Conservation (phyloP, 2,888 invertebrate species). For the Sceliomorpha sp. region DNA sequence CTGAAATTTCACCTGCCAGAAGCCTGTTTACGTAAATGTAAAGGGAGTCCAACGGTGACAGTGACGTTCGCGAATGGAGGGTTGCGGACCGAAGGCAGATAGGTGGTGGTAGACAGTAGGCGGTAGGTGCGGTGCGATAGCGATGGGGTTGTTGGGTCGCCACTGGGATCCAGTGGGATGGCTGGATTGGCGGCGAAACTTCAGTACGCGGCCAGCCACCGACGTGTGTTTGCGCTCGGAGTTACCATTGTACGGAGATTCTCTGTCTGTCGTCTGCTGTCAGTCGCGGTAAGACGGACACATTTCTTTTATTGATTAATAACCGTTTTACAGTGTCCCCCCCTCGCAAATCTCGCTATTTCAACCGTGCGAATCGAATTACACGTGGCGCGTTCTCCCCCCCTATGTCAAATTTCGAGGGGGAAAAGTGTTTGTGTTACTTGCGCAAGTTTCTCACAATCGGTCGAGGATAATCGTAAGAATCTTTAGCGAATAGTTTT, state of each 20-base stretch:
- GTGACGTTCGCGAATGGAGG: slow-evolving; percentile 44
- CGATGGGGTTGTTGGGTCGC: slow-evolving; percentile 52
- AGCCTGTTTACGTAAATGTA: slow-evolving; percentile 46
- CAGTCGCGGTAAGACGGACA: slow-evolving; percentile 19
- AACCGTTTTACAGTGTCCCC: neutral
- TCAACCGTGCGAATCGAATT: too few relatives aligned
- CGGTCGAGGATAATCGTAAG: too few relatives aligned
- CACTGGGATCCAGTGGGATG: slow-evolving; percentile 60
- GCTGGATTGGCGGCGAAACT: slow-evolving; percentile 70
- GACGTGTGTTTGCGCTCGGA: slow-evolving; percentile 65
- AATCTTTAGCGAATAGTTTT: too few relatives aligned
- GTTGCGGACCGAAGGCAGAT: slow-evolving; percentile 33
- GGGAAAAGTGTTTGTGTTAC: too few relatives aligned
- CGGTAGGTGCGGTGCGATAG: slow-evolving; percentile 41
- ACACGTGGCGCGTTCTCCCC: too few relatives aligned
- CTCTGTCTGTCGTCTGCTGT: slow-evolving; percentile 13
- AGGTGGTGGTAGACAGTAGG: slow-evolving; percentile 40
- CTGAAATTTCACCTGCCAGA: slow-evolving; percentile 42
- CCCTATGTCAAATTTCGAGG: too few relatives aligned
- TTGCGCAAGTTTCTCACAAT: too few relatives aligned
- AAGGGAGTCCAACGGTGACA: slow-evolving; percentile 45
- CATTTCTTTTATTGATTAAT: neutral
- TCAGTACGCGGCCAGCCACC: slow-evolving; percentile 79
- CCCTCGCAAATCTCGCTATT: neutral
- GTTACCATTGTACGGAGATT: slow-evolving; percentile 10